Percentiles rank a stretch among this genome's conserved stretches.
Evolutionary conservation across 1,140 invertebrate species (phyloP).

Genomic region (Coelopa frigida): DNA sequence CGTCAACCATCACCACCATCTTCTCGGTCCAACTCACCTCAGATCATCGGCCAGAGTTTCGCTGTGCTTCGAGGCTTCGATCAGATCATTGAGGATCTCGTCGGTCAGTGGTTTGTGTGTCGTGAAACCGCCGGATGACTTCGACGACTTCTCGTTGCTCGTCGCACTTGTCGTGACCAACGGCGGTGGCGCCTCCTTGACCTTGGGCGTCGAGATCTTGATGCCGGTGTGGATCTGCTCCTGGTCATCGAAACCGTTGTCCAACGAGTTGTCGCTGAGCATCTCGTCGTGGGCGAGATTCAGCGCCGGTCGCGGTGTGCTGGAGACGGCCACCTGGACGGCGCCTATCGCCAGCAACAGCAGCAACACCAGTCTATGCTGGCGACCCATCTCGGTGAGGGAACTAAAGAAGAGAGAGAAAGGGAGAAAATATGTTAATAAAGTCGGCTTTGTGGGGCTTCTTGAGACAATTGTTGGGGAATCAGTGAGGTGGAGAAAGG

Average conservation of each 20-base stretch:
- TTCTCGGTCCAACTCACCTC: constrained; percentile 16
- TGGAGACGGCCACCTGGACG: constrained; percentile 24
- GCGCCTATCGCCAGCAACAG: constrained; percentile 25
- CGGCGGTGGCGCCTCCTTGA: constrained; percentile 15
- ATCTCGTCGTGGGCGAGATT: constrained; percentile 19
- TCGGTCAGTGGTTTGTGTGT: constrained; percentile 22
- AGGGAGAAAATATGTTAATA: not conserved
- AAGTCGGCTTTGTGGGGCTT: no score
- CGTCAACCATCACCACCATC: no score
- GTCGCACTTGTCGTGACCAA: not conserved
- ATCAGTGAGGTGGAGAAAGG: no score
- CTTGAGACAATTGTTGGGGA: no score
- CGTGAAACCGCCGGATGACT: constrained; percentile 3
- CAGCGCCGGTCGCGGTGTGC: constrained; percentile 6
- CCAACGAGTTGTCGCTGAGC: constrained; percentile 23
- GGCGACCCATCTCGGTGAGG: constrained; percentile 31
- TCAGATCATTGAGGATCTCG: constrained; percentile 28
- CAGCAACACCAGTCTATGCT: constrained; percentile 39
- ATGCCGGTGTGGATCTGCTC: constrained; percentile 5
- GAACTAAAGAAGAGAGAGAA: not conserved
- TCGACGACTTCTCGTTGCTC: constrained; percentile 3
- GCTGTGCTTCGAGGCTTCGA: constrained; percentile 39
- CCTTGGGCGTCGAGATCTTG: constrained; percentile 32
- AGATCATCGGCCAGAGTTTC: constrained; percentile 33
- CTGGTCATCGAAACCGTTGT: constrained; percentile 23